phyloP scores from a whole-genome alignment of 2,113 vertebrate genomes.

The Elephantulus edwardii region DNA sequence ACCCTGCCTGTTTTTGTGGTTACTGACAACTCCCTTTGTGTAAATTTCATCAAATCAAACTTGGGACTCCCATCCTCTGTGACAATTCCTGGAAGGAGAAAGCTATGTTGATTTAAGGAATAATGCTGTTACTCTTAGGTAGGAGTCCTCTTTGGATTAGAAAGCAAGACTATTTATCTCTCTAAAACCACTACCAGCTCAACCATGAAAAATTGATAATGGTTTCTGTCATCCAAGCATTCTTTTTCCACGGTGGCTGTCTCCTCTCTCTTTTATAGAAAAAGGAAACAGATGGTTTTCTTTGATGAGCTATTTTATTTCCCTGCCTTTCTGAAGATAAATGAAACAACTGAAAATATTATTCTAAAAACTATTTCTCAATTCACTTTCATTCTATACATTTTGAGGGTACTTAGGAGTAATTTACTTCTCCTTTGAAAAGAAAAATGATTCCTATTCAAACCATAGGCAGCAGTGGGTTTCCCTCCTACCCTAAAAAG shows the following conservation, averaged over 20 bases:
- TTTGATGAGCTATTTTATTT: slow-evolving; percentile 43
- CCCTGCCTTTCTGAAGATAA: slow-evolving; percentile 47
- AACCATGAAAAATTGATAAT: slow-evolving; percentile 62
- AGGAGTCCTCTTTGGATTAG: slow-evolving; percentile 54
- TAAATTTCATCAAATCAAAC: slow-evolving; percentile 73
- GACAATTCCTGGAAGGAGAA: slow-evolving; percentile 54
- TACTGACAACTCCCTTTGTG: slow-evolving; percentile 74
- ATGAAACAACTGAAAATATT: slow-evolving; percentile 26
- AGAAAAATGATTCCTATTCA: slow-evolving; percentile 32
- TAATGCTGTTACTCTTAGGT: slow-evolving; percentile 64
- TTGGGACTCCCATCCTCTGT: not conserved
- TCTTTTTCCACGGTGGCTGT: not conserved
- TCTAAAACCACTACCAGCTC: slow-evolving; percentile 46
- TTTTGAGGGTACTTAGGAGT: slow-evolving; percentile 27
- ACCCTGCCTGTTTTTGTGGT: slow-evolving; percentile 67
- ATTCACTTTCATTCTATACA: slow-evolving; percentile 22
- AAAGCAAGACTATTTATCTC: slow-evolving; percentile 64
- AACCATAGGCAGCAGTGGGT: not conserved
- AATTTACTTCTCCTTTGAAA: slow-evolving; percentile 55
- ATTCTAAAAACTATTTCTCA: slow-evolving; percentile 27
- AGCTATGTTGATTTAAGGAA: slow-evolving; percentile 54
- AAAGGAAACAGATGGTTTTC: slow-evolving; percentile 20
- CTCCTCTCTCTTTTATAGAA: not conserved
- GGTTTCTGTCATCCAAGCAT: not conserved
- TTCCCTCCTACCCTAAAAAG: slow-evolving; percentile 20